phyloP scores from a whole-genome alignment of 2,888 invertebrate genomes.

The Zaprionus bogoriensis region DNA sequence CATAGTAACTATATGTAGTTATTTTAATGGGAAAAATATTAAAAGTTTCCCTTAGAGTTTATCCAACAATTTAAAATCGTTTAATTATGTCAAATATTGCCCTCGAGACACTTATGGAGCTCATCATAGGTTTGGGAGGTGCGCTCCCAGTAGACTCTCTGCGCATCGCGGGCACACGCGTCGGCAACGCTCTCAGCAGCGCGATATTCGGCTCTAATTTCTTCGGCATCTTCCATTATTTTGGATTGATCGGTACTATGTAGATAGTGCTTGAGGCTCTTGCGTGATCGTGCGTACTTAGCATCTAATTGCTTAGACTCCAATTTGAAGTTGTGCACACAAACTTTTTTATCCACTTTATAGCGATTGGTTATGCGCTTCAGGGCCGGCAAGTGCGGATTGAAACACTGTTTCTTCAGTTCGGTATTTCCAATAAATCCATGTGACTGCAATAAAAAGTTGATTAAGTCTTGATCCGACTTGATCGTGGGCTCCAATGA shows the following conservation, averaged over 20 bases:
- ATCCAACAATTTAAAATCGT: too few relatives aligned
- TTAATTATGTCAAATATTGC: not conserved
- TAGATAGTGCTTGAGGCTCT: not conserved
- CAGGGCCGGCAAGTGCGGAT: slow-evolving; percentile 23
- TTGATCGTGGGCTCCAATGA: slow-evolving; percentile 6
- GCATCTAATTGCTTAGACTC: not conserved
- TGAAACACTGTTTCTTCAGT: slow-evolving; percentile 23
- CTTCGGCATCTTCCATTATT: not conserved
- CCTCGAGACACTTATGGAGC: slow-evolving; percentile 16
- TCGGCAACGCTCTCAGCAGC: slow-evolving; percentile 5
- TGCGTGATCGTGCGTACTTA: not conserved
- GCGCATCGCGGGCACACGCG: slow-evolving; percentile 11
- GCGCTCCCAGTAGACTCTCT: slow-evolving; percentile 13
- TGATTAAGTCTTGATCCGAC: slow-evolving; percentile 11
- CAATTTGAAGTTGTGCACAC: not conserved
- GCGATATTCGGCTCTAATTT: not conserved
- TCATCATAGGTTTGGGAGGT: slow-evolving; percentile 11
- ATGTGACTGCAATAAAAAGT: slow-evolving; percentile 18
- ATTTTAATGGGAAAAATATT: too few relatives aligned
- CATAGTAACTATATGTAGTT: too few relatives aligned
- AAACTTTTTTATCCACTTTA: not conserved
- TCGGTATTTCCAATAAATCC: not conserved
- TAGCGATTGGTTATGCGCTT: slow-evolving; percentile 16
- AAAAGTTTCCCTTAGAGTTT: too few relatives aligned
- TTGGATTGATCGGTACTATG: slow-evolving; percentile 16